Evolutionary conservation across 2,888 invertebrate genomes (phyloP), one percentile per base, ranked within the genome.

Genomic region (Stegophylla sp.): DNA sequence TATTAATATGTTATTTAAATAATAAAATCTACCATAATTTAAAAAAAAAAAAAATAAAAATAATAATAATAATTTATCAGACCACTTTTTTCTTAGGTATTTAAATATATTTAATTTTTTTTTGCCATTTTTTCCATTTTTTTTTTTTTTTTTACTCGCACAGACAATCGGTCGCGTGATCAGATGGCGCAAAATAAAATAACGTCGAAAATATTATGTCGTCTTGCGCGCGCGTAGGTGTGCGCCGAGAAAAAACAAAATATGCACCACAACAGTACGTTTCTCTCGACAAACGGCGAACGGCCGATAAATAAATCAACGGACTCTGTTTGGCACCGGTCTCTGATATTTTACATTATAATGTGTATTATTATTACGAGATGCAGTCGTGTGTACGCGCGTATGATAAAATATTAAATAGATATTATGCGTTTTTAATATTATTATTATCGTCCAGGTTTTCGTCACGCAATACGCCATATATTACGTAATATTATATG

Each of bases 381-480:
- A n/a, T n/a, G n/a, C n/a, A n/a, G n/a, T 63, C 41, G 43, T 23
- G 23, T 17, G 23, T 66, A 12, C 45, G 45, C 43, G 43, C 43
- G 10, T 43, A 43, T 4, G 43, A n/a, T n/a, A n/a, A n/a, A n/a
- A n/a, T n/a, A n/a, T n/a, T n/a, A n/a, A 34, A 34, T 20, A 20
- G 3, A 23, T 45, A 15, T 34, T 63, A 73, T 26, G 45, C 61
- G 59, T 73, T 73, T 73, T 74, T 74, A 79, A 69, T n/a, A n/a
- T n/a, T n/a, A n/a, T n/a, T n/a, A n/a, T 79, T 67, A 76, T 75
- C 43, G 56, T 28, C 34, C 13, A 34, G 41, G 69, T 77, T 28
- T 17, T 45, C 28, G 77, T 71, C 79, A 79, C 79, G 79, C 79
- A n/a, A 79, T 79, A 79, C 79, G 79, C 79, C 79, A 79, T 61